Base-by-base conservation (phyloP, 2,113 vertebrate genomes). In the Proterorhinus semilunaris region DNA sequence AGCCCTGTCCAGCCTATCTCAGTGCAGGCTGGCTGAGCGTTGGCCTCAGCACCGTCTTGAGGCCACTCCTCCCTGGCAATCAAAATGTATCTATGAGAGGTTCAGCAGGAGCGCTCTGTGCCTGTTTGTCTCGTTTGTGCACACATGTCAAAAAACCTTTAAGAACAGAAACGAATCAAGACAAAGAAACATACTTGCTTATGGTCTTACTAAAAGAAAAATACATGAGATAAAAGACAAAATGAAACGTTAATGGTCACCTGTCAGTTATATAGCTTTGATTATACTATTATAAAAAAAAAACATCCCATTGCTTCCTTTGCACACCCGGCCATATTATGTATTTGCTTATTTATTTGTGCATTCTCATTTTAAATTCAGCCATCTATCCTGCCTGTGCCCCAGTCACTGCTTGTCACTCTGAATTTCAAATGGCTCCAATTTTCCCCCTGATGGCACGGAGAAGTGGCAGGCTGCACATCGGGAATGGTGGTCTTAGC, bases 371-470 rank as follows among this genome's bases (percentile, higher is more conserved):
- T 88, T 88, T 65, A 68, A 84, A 87, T 83, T 79, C 69, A 54
- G 67, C 76, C 76, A 82, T 88, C 86, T 83, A 72, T 83, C 85
- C 87, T 83, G 80, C 80, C 72, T 83, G 75, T 78, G 84, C 86
- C 87, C 73, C 82, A 80, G 79, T 85, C 78, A 43, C 69, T 89
- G 86, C 87, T 89, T 87, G 87, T 87, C 88, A 89, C 87, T 90
- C 89, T 85, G 87, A 91, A 91, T 91, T 92, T 91, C 86, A 90
- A 91, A 91, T 91, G 84, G 88, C 77, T 91, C 88, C 89, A 91
- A 94, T 94, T 95, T 94, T 94, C 94, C 93, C 94, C 95, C 91
- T 86, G 89, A 95, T 92, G 88, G 92, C 92, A 91, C 89, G 92
- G 94, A 94, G 94, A 92, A 92, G 89, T 85, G 89, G 91, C 91